phyloP scores from a whole-genome alignment of 1,140 invertebrate species.

The Lasioglossum albipes region DNA sequence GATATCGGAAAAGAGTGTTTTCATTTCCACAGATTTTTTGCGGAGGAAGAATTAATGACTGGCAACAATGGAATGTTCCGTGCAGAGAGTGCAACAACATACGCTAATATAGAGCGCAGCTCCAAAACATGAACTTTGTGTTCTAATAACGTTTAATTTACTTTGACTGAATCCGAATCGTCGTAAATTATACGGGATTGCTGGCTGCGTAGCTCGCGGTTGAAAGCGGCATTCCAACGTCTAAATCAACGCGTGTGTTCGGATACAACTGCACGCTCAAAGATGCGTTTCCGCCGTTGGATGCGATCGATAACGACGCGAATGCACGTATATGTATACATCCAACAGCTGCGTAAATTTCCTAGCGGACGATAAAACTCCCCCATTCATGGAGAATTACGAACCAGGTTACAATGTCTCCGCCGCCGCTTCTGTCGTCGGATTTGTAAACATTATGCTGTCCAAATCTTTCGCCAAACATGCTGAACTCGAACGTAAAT shows the following conservation, averaged over 20 bases:
- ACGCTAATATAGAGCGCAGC: background rate
- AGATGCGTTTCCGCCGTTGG: slow-evolving; percentile 17
- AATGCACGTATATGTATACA: background rate
- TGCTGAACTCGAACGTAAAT: no score
- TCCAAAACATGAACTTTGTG: slow-evolving; percentile 7
- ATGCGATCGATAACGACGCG: slow-evolving; percentile 13
- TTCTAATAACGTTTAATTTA: slow-evolving; percentile 44
- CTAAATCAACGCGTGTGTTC: slow-evolving; percentile 30
- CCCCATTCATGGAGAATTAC: background rate
- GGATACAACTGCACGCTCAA: background rate
- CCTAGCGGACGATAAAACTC: slow-evolving; percentile 17
- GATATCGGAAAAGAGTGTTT: no score
- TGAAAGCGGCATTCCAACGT: slow-evolving; percentile 17
- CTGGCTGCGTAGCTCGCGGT: slow-evolving; percentile 9
- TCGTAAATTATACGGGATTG: slow-evolving; percentile 31
- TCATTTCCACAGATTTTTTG: no score
- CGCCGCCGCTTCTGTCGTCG: background rate
- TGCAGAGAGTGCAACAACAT: background rate
- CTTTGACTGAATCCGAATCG: slow-evolving; percentile 26
- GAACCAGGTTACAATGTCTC: background rate
- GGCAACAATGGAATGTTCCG: background rate
- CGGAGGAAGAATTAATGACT: background rate
- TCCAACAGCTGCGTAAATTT: slow-evolving; percentile 20
- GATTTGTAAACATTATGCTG: background rate
- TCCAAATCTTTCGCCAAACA: no score